Base-by-base conservation (phyloP, 2,888 invertebrate species). In the Pomacea canaliculata region DNA sequence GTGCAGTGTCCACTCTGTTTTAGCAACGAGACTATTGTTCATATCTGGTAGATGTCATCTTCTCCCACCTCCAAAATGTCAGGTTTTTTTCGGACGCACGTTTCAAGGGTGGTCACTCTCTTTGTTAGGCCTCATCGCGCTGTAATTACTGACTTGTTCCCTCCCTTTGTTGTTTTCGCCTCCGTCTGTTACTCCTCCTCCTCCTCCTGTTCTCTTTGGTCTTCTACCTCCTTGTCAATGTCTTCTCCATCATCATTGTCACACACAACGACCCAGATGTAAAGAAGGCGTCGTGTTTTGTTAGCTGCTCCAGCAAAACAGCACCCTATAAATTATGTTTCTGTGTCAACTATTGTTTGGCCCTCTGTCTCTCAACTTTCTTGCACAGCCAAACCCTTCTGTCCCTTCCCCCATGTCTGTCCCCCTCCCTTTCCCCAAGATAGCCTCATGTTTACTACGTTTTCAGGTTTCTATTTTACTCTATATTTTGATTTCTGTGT, bases 401-500 rank as follows among this genome's bases (percentile, higher is more conserved):
- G 46, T 49, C 23, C 69, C 19, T n/a, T 3, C 51, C 49, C 51
- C 69, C 69, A 7, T 23, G 48, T 23, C 69, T 23, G 48, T 23
- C 49, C 51, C 51, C 69, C 69, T 19, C 48, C 51, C 51, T 19
- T 5, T 23, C n/a, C 68, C 37, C 37, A 37, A 37, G 37, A 37
- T 37, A 37, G 37, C 37, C 51, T 16, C 12, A 56, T 56, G 51
- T 56, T 56, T 56, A 16, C 51, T 56, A 16, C 51, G 51, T 56
- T 56, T 19, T 27, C 63, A 63, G 63, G 10, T 16, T 63, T 63
- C 48, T 68, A 68, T 37, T 56, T 16, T 13, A 37, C 49, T n/a
- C 8, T 51, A 62, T 62, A 60, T 63, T 68, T 65, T 74, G 37
- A 69, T 66, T 73, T 66, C 70, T 66, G 63, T 59, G 63, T 60